Evolutionary conservation across 2,797 vertebrate genomes (phyloP).

Genomic region (Oreonectes daqikongensis): DNA sequence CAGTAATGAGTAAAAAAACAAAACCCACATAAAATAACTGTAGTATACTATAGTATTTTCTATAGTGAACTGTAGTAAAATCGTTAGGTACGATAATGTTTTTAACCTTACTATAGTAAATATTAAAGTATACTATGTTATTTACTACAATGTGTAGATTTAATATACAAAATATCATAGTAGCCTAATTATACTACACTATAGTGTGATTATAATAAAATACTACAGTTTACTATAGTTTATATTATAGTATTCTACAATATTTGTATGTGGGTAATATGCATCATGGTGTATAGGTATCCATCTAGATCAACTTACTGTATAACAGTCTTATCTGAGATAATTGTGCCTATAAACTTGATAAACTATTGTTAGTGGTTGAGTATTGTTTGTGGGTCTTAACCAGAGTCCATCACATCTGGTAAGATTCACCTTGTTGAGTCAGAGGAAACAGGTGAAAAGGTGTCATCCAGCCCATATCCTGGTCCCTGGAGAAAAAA

Average conservation of each 20-base stretch:
- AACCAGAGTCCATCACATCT: background rate
- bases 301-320: background rate
- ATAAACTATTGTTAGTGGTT: constrained; percentile 8
- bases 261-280: too few species aligned
- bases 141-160: too few species aligned
- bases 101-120: too few species aligned
- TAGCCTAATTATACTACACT: too few species aligned
- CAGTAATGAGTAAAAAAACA: background rate
- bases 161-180: background rate
- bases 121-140: too few species aligned
- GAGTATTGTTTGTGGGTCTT: background rate
- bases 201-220: too few species aligned
- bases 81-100: too few species aligned
- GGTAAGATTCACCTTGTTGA: constrained; percentile 37
- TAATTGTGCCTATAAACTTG: background rate
- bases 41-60: too few species aligned
- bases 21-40: too few species aligned
- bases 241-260: too few species aligned
- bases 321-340: background rate
- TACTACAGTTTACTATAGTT: too few species aligned
- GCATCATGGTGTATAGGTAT: background rate
- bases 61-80: too few species aligned
- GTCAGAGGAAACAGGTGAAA: constrained; percentile 55
- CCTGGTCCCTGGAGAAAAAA: constrained; percentile 57
- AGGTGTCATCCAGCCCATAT: constrained; percentile 59